These are phyloP conservation scores for Heliconius ethilla DNA, from an alignment of 2,888 invertebrate species.

Conservation along the genomic window DNA sequence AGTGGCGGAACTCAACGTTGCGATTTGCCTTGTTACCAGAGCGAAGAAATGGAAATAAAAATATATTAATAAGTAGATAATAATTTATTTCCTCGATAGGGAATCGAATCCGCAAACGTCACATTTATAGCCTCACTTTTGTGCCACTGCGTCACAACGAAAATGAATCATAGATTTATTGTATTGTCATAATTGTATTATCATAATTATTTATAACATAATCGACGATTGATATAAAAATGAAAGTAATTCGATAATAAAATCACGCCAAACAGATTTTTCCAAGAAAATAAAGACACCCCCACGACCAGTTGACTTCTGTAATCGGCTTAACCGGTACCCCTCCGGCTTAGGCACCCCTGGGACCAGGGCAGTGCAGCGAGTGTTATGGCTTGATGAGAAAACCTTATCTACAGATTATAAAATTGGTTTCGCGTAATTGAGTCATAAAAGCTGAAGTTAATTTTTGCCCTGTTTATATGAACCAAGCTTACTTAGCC, in stretches of 20 bases:
- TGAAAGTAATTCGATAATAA: conserved; percentile 79
- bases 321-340: conserved; percentile 77
- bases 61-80: too few species aligned
- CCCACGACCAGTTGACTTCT: conserved; percentile 72
- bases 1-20: too few species aligned
- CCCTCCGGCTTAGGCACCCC: conserved; percentile 63
- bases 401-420: conserved; percentile 78
- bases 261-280: conserved; percentile 80
- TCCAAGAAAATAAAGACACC: conserved; percentile 76
- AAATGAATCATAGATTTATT: too few species aligned
- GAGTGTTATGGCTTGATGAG: conserved; percentile 76
- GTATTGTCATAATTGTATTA: too few species aligned
- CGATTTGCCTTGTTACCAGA: too few species aligned
- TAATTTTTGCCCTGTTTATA: conserved; percentile 45
- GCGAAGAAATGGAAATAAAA: too few species aligned
- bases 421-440: conserved; percentile 78
- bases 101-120: too few species aligned
- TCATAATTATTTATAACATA: too few species aligned
- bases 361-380: conserved; percentile 68
- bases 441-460: conserved; percentile 68
- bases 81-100: too few species aligned
- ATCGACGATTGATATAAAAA: conserved; percentile 56
- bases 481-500: background rate
- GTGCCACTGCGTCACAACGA: too few species aligned
- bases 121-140: too few species aligned